Evolutionary conservation across 92 coral and sea anemone genomes (phyloP).

Genomic region (Heteractis magnifica): DNA sequence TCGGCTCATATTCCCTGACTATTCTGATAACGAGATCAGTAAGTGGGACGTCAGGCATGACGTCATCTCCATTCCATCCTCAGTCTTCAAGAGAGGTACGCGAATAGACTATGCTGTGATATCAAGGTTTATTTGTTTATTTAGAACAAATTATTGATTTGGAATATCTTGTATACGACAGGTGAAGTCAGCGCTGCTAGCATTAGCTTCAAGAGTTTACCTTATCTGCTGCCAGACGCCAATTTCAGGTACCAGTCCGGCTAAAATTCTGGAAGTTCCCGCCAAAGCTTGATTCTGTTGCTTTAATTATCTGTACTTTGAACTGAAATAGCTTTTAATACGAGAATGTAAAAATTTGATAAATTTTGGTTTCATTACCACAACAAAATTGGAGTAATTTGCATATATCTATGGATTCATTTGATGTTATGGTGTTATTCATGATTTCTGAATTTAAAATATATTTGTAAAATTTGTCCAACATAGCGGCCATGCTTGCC

Average conservation of each 20-base stretch:
- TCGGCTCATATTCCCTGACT: slow-evolving; percentile 86
- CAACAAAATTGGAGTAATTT: too few species aligned
- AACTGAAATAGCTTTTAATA: not conserved
- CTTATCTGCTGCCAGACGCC: slow-evolving; percentile 77
- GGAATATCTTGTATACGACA: slow-evolving; percentile 6
- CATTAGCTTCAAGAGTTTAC: slow-evolving; percentile 85
- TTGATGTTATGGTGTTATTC: too few species aligned
- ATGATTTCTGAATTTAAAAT: too few species aligned
- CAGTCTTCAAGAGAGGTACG: slow-evolving; percentile 78
- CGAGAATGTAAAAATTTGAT: too few species aligned
- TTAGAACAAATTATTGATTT: too few species aligned
- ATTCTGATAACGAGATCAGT: slow-evolving; percentile 62
- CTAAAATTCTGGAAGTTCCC: too few species aligned
- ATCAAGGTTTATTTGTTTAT: not conserved
- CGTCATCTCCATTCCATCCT: slow-evolving; percentile 74
- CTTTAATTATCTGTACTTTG: not conserved
- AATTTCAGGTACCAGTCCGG: slow-evolving; percentile 56
- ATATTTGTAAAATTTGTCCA: too few species aligned
- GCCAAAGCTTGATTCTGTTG: too few species aligned
- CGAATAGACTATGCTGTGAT: not conserved
- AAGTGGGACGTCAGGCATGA: slow-evolving; percentile 96
- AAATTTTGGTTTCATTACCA: too few species aligned
- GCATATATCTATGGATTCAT: too few species aligned
- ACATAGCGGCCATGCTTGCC: too few species aligned
- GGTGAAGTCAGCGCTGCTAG: slow-evolving; percentile 85